Percentiles rank a stretch among this genome's conserved stretches.
phyloP scores from a whole-genome alignment of 2,888 invertebrate genomes.

The Tyria jacobaeae region DNA sequence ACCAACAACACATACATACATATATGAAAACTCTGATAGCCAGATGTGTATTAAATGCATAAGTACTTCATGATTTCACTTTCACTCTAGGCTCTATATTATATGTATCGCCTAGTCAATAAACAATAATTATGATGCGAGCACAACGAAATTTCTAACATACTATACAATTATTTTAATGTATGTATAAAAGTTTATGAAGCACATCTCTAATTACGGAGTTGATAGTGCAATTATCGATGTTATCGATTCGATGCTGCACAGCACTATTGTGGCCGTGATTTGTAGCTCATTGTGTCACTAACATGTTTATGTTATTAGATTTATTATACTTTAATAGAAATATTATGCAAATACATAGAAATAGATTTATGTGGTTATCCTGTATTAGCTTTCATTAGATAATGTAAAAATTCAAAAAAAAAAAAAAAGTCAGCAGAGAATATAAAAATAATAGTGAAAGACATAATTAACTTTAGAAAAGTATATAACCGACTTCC shows the following conservation, averaged over 20 bases:
- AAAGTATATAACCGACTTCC: too few species aligned
- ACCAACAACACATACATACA: too few species aligned
- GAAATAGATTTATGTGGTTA: background rate
- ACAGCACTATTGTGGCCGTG: constrained; percentile 48
- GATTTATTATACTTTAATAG: background rate
- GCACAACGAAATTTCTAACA: constrained; percentile 1
- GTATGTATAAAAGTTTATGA: constrained; percentile 35
- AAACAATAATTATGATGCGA: background rate
- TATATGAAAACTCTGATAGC: too few species aligned
- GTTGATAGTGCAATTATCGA: constrained; percentile 53
- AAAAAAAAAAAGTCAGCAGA: too few species aligned
- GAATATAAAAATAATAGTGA: too few species aligned
- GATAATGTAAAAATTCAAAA: too few species aligned
- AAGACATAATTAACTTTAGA: too few species aligned
- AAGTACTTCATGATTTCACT: too few species aligned
- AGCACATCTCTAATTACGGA: constrained; percentile 46
- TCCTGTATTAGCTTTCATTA: background rate
- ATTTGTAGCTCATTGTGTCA: constrained; percentile 43
- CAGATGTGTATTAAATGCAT: too few species aligned
- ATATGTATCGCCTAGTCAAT: background rate
- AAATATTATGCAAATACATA: background rate
- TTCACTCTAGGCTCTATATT: too few species aligned
- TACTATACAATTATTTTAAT: constrained; percentile 29
- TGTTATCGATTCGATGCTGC: constrained; percentile 46
- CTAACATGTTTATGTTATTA: background rate